Evolutionary conservation across 2,113 vertebrate genomes (phyloP).

Genomic region (Pluvialis apricaria): DNA sequence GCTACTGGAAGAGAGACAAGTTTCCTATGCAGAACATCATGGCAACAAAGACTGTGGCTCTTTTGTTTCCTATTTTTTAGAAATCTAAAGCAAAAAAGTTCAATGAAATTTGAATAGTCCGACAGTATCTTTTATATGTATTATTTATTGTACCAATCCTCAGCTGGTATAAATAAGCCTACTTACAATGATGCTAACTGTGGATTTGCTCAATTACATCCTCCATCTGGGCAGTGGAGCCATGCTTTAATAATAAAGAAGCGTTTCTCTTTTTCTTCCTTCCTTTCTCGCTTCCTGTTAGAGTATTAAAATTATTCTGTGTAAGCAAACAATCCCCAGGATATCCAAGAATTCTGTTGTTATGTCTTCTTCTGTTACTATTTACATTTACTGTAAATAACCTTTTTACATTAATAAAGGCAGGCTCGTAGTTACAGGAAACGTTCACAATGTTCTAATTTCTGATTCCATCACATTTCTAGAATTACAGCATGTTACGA

Average conservation of each 20-base stretch:
- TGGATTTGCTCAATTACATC: constrained; percentile 17
- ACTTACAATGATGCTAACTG: background rate
- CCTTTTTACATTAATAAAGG: background rate
- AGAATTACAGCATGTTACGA: background rate
- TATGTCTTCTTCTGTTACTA: background rate
- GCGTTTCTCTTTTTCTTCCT: constrained; percentile 16
- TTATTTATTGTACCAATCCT: constrained; percentile 19
- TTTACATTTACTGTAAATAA: constrained; percentile 29
- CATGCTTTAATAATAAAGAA: background rate
- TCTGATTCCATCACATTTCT: background rate
- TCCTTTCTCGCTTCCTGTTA: constrained; percentile 15
- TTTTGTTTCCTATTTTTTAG: background rate
- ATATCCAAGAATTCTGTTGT: constrained; percentile 11
- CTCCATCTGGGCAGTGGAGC: constrained; percentile 18
- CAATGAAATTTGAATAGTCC: background rate
- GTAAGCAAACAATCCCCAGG: constrained; percentile 27
- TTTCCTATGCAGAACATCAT: background rate
- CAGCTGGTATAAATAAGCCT: background rate
- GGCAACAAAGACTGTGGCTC: background rate
- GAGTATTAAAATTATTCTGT: constrained; percentile 9
- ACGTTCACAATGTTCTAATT: background rate
- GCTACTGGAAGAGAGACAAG: constrained; percentile 17
- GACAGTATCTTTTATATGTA: background rate
- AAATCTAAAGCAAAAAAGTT: background rate
- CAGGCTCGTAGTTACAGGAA: background rate